A percentile compares a stretch with the other conserved stretches of the same genome.
These are phyloP conservation scores for Spongilla lacustris DNA, from an alignment of 37 sponge, comb jelly and placozoan species.

Conservation along the genomic window DNA sequence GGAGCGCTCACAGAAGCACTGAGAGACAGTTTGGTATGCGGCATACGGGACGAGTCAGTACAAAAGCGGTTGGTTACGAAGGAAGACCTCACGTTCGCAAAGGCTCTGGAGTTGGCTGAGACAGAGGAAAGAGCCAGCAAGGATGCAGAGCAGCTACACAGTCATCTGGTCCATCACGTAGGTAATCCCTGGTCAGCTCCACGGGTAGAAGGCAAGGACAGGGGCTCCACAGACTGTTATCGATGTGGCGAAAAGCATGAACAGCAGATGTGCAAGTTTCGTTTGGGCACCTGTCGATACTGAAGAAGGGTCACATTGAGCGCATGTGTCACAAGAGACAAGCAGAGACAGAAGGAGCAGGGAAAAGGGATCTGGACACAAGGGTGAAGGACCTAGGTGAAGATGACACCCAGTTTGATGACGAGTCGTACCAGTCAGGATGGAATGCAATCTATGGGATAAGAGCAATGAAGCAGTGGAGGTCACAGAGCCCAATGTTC, in stretches of 20 bases:
- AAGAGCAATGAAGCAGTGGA: neutral
- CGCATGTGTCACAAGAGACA: neutral
- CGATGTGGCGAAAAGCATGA: slow-evolving; percentile 36
- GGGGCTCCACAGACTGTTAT: slow-evolving; percentile 2
- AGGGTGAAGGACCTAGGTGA: too few relatives aligned
- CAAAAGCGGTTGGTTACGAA: slow-evolving; percentile 8
- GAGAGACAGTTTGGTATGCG: slow-evolving; percentile 13
- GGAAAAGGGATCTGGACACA: too few relatives aligned
- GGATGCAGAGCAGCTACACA: neutral
- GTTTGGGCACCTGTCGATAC: neutral
- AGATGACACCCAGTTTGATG: neutral
- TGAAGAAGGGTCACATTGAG: slow-evolving; percentile 48
- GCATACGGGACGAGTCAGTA: slow-evolving; percentile 1
- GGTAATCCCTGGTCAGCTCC: neutral
- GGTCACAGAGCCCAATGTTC: slow-evolving; percentile 6
- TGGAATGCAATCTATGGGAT: neutral
- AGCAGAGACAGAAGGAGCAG: neutral
- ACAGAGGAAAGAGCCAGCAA: neutral
- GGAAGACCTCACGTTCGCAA: slow-evolving; percentile 3
- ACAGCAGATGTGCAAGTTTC: slow-evolving; percentile 4
- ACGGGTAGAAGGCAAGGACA: neutral
- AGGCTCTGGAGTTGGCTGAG: neutral
- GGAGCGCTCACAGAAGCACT: slow-evolving; percentile 8
- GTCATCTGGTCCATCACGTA: neutral
- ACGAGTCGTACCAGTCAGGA: neutral